Base-by-base conservation (phyloP, 2,888 invertebrate genomes). In the Apodemia mormo region DNA sequence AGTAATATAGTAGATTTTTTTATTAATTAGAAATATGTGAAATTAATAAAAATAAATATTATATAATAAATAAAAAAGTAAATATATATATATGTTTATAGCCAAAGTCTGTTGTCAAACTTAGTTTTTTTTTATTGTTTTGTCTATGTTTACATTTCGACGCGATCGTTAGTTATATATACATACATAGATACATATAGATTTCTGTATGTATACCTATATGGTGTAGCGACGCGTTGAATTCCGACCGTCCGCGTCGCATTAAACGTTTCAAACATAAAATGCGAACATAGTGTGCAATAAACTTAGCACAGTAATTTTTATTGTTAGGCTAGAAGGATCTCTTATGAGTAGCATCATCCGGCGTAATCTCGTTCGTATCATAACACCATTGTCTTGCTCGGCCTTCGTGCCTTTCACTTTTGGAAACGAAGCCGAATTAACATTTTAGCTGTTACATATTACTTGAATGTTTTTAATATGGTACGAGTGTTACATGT, bases 371-470 rank as follows among this genome's bases (percentile, higher is more conserved):
- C 61, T 61, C 61, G 84, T 80, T 78, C 75, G 79, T 74, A 74
- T 76, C 74, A 72, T 61, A 68, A 70, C 66, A 69, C 75, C 81
- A 87, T 87, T 87, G 80, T 81, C 61, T 61, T 79, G 85, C 49
- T 72, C 75, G 87, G 86, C 89, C 89, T 89, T 89, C 86, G 87
- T 89, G 87, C 89, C 89, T 89, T 89, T 89, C 89, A 89, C 89
- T 71, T 69, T 82, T 84, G 85, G 84, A 85, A 87, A 88, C 86
- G 83, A 83, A 82, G 78, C 82, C 81, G 80, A 82, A 83, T 81
- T 68, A 81, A 81, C 80, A 76, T n/a, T 77, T 69, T 66, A 65
- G 69, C 69, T 69, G 67, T 67, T 70, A 69, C 69, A 71, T 58
- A 54, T 74, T 61, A 70, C 37, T 66, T 58, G 43, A 68, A 43